Percentiles rank a stretch among this genome's conserved stretches.
Evolutionary conservation across 2,888 invertebrate genomes (phyloP).

Genomic region (Heterodera filipjevi): DNA sequence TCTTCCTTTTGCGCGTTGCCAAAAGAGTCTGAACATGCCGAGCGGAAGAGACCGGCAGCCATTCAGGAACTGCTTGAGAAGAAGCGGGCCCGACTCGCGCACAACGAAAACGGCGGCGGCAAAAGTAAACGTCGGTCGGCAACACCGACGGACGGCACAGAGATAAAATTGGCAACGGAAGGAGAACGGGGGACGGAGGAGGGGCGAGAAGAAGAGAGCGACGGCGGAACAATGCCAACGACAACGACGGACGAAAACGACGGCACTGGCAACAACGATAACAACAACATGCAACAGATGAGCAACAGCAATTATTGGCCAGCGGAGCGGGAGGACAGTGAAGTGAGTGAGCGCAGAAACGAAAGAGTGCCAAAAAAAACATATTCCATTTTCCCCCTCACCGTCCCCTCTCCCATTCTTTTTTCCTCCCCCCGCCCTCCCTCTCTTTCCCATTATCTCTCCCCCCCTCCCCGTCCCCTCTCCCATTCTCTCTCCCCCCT

Average conservation of each 20-base stretch:
- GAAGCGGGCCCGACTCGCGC: constrained; percentile 45
- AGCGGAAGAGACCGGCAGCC: constrained; percentile 46
- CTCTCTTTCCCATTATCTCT: too few species aligned
- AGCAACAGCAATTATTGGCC: not conserved
- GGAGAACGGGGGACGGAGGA: not conserved
- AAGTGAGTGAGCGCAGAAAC: too few species aligned
- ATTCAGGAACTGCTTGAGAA: constrained; percentile 50
- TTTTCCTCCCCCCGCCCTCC: too few species aligned
- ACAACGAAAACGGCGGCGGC: constrained; percentile 3
- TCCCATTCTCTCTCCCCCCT: too few species aligned
- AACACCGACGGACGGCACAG: not conserved
- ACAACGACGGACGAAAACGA: not conserved
- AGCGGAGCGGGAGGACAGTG: constrained; percentile 27
- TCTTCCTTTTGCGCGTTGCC: constrained; percentile 25
- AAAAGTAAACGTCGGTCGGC: not conserved
- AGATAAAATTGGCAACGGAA: not conserved
- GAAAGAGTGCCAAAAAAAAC: too few species aligned
- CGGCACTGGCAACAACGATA: not conserved
- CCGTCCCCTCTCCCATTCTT: too few species aligned
- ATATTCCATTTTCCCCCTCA: too few species aligned
- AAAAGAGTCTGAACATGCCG: constrained; percentile 43
- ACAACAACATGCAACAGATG: not conserved
- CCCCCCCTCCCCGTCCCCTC: too few species aligned
- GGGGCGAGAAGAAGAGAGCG: not conserved
- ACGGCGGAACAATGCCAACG: constrained; percentile 5